A percentile compares a stretch with the other conserved stretches of the same genome.
phyloP scores from a whole-genome alignment of 2,113 vertebrate genomes.

The Microcebus jonahi region DNA sequence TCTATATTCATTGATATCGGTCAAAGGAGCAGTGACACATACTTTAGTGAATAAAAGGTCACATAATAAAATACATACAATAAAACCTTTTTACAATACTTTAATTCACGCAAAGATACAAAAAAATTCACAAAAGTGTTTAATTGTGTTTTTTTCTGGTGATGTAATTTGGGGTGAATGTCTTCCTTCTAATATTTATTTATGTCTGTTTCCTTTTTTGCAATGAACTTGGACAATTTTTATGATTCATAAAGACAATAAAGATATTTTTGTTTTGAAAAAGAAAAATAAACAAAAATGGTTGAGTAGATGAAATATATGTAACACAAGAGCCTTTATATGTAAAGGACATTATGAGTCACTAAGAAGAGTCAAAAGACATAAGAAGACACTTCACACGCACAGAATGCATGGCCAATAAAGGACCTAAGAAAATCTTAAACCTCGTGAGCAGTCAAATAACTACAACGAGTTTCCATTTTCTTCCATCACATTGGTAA shows the following conservation, averaged over 20 bases:
- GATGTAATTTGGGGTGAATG: background rate
- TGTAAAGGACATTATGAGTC: background rate
- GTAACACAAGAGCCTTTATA: background rate
- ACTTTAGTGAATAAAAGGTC: background rate
- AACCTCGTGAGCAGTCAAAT: background rate
- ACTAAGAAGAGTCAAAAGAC: background rate
- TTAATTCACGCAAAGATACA: background rate
- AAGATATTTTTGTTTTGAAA: background rate
- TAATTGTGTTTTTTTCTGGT: background rate
- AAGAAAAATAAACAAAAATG: background rate
- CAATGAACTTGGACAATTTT: background rate
- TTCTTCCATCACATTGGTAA: background rate
- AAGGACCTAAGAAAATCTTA: background rate
- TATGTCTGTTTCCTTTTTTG: background rate
- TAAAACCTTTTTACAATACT: background rate
- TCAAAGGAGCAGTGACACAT: accelerated
- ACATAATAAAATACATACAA: background rate
- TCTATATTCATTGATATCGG: accelerated
- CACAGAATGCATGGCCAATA: background rate
- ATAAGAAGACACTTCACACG: background rate
- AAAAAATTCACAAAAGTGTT: background rate
- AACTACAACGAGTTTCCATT: background rate
- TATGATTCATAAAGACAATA: background rate
- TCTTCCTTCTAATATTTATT: background rate
- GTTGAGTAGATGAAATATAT: background rate